Evolutionary conservation across 2,888 invertebrate genomes (phyloP), one percentile per base, ranked within the genome.

Genomic region (Byasa hedistus): DNA sequence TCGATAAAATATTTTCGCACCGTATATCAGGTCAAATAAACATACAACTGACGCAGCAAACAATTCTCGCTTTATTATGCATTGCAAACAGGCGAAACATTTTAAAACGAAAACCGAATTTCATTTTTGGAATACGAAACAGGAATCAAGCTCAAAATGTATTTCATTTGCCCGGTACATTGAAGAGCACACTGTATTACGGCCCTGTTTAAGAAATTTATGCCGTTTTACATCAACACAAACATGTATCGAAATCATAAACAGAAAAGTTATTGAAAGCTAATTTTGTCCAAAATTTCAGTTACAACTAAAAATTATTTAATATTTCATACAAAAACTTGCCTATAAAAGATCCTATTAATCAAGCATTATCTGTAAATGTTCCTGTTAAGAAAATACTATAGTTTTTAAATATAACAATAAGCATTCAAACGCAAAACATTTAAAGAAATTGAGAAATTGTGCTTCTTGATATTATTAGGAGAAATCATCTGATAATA

Each of bases 31-130:
- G 22, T 54, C 52, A 54, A 54, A 54, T 54, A 54, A 54, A 54
- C 52, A n/a, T 54, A 54, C 52, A 54, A 54, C 22, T 61, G 63
- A 27, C 51, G 57, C 52, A 39, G 57, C 57, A 58, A 57, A 64
- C 57, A 64, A 57, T 57, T 64, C 27, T 57, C 52, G 22, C 51
- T 57, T 57, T 64, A 58, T 64, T 57, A 58, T 54, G 64, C 64
- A 64, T 23, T 23, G 57, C 58, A 64, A 64, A 64, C 58, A 64
- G 52, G 39, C 57, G 27, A 54, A 59, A 44, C 55, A 39, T 54
- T 64, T 64, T 58, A 59, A 64, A 64, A 54, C 58, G 64, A 59
- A 57, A 64, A 58, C 58, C 54, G 58, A 64, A 58, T 58, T 64
- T 64, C 21, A 52, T 57, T 54, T 59, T 44, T 58, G 54, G 39